phyloP scores from a whole-genome alignment of 2,797 vertebrate genomes.

The Anguilla pacifica region DNA sequence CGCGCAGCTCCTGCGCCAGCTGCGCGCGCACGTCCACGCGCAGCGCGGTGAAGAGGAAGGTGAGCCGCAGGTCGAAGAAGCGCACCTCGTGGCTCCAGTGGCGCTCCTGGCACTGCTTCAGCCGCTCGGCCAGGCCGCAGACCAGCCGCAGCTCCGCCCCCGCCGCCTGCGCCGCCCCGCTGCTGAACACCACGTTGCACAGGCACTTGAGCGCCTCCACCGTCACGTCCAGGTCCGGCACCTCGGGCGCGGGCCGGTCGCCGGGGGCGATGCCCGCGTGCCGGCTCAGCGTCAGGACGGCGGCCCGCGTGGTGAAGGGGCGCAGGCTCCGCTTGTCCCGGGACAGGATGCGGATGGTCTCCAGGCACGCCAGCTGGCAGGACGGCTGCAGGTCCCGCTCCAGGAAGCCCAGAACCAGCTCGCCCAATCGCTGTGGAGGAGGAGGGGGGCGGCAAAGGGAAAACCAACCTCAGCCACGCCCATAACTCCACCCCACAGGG shows the following conservation, averaged over 20 bases:
- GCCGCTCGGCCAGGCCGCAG: conserved; percentile 75
- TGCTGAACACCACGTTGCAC: conserved; percentile 90
- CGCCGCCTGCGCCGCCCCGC: conserved; percentile 75
- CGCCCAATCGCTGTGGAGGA: conserved; percentile 76
- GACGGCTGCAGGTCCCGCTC: conserved; percentile 81
- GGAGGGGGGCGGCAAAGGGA: background rate
- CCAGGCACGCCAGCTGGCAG: conserved; percentile 84
- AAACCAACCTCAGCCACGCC: conserved; percentile 1
- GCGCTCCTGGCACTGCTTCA: conserved; percentile 76
- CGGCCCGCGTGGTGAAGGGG: conserved; percentile 72
- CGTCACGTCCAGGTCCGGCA: conserved; percentile 80
- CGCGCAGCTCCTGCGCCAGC: conserved; percentile 82
- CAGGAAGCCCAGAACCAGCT: conserved; percentile 79
- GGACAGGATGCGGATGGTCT: conserved; percentile 87
- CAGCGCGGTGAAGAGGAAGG: conserved; percentile 86
- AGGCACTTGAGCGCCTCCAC: conserved; percentile 89
- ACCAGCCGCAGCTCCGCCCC: conserved; percentile 75
- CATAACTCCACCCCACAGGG: background rate
- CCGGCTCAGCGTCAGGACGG: conserved; percentile 78
- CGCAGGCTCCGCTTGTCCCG: conserved; percentile 81
- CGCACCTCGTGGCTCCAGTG: conserved; percentile 80
- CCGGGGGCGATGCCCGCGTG: conserved; percentile 72
- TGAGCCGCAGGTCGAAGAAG: conserved; percentile 88
- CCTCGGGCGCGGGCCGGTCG: conserved; percentile 51
- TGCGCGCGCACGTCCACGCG: conserved; percentile 81